Evolutionary conservation across 2,113 vertebrate genomes (phyloP), one percentile per base, ranked within the genome.

Genomic region (Leptobrachium ailaonicum): DNA sequence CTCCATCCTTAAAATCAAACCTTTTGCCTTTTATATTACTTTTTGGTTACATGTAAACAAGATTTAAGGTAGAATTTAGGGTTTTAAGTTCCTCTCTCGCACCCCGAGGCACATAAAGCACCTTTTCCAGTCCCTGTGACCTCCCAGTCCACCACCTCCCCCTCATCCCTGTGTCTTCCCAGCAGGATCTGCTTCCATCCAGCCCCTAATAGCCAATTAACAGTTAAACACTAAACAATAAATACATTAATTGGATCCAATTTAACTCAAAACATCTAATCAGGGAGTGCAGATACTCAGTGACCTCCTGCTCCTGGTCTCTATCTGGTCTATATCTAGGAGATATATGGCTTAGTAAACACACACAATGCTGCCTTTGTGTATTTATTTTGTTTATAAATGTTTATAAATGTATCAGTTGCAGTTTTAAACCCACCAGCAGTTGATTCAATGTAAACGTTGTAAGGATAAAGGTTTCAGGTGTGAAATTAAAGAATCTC

Each of bases 141-240:
- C 56, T n/a, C 6, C 11, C 32, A 32, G 20, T 41, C 40, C 12
- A 10, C 64, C 4, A 32, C n/a, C 50, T 58, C 75, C 66, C 44
- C 47, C 2, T 11, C 20, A 53, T 32, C 20, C 20, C 20, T 32
- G 20, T 32, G 20, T 32, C 75, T 77, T 45, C 76, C 47, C 76
- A 71, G 76, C 76, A 58, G 56, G 76, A 78, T 60, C 53, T 42
- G 47, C 60, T 66, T 62, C n/a, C 50, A 32, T 66, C 41, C 58
- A 11, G 53, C 32, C 54, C 47, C 54, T 78, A 78, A 78, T 78
- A 71, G 58, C 76, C 67, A 78, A 78, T 78, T 78, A 78, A 78
- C 76, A 78, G 76, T 45, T 66, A 78, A 78, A 71, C 10, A 62
- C 67, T 78, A 70, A 70, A 70, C 58, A 42, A 78, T 60, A 78